Conservation (phyloP, 2,888 invertebrate genomes). For the Cephonodes hylas region DNA sequence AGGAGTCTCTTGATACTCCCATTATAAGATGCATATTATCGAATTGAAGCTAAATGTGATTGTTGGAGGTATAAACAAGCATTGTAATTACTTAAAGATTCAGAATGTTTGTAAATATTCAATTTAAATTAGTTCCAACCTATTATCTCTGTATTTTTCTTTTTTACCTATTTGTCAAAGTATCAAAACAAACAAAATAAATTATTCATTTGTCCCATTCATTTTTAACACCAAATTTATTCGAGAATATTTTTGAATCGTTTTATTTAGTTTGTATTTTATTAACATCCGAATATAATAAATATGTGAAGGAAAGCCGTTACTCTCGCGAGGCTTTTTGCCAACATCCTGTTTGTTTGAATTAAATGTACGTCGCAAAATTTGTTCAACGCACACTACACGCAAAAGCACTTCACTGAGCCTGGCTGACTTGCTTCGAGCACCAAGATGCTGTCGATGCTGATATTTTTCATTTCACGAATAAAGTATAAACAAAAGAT, state of each 20-base stretch:
- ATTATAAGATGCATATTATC: too few species aligned
- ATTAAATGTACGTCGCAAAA: slow-evolving; percentile 30
- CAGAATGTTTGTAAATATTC: too few species aligned
- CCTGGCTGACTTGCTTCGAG: slow-evolving; percentile 16
- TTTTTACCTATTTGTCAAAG: too few species aligned
- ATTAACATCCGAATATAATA: background rate
- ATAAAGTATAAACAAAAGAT: background rate
- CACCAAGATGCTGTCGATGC: background rate
- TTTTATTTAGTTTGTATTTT: background rate
- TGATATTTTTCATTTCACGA: background rate
- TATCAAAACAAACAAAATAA: too few species aligned
- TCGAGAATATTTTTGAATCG: background rate
- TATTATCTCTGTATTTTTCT: too few species aligned
- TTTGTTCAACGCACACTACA: slow-evolving; percentile 35
- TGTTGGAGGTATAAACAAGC: too few species aligned
- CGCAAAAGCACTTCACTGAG: slow-evolving; percentile 37
- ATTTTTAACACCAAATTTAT: background rate
- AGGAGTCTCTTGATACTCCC: too few species aligned
- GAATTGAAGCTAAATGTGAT: too few species aligned
- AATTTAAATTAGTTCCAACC: too few species aligned
- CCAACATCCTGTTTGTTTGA: slow-evolving; percentile 26
- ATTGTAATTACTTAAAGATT: too few species aligned
- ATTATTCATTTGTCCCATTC: too few species aligned
- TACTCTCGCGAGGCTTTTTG: slow-evolving; percentile 5
- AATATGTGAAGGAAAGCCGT: background rate